These are phyloP conservation scores for Drepana arcuata DNA, from an alignment of 1,140 invertebrate species.

Conservation along the genomic window DNA sequence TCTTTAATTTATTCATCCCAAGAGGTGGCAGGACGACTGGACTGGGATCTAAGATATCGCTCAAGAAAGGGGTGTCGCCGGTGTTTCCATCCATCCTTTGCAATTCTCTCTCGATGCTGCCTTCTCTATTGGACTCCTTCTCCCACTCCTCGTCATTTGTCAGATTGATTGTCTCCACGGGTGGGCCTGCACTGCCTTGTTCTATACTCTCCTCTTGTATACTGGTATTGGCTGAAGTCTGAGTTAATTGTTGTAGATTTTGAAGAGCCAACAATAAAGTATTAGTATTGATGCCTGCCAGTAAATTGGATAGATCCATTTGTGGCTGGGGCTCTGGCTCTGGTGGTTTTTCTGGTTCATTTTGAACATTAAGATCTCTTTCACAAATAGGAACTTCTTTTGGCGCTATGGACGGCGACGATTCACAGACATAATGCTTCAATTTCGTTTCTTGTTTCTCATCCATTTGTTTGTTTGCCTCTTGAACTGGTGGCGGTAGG, in stretches of 20 bases:
- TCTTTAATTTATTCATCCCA: conserved; percentile 39
- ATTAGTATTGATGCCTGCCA: conserved; percentile 52
- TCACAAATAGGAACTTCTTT: too few relatives aligned
- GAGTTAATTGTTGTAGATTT: conserved; percentile 48
- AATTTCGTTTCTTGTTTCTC: too few relatives aligned
- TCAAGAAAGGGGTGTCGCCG: conserved; percentile 60
- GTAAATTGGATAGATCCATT: conserved; percentile 37
- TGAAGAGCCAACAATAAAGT: conserved; percentile 48
- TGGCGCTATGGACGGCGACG: too few relatives aligned
- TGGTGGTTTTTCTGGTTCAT: conserved; percentile 4
- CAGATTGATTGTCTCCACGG: conserved; percentile 57
- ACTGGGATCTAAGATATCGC: conserved; percentile 68
- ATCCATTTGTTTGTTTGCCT: too few relatives aligned
- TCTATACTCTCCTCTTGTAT: conserved; percentile 9
- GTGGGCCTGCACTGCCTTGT: conserved; percentile 6
- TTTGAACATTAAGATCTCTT: too few relatives aligned
- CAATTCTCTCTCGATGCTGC: conserved; percentile 51
- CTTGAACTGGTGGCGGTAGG: conserved; percentile 7
- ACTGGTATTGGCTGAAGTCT: conserved; percentile 14
- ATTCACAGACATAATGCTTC: too few relatives aligned
- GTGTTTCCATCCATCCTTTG: conserved; percentile 44
- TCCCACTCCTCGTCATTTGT: conserved; percentile 66
- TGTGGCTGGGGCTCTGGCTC: conserved; percentile 5
- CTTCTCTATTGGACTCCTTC: conserved; percentile 51
- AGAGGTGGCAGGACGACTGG: conserved; percentile 40